Conservation (phyloP, 2,113 vertebrate genomes). For the Solea senegalensis region DNA sequence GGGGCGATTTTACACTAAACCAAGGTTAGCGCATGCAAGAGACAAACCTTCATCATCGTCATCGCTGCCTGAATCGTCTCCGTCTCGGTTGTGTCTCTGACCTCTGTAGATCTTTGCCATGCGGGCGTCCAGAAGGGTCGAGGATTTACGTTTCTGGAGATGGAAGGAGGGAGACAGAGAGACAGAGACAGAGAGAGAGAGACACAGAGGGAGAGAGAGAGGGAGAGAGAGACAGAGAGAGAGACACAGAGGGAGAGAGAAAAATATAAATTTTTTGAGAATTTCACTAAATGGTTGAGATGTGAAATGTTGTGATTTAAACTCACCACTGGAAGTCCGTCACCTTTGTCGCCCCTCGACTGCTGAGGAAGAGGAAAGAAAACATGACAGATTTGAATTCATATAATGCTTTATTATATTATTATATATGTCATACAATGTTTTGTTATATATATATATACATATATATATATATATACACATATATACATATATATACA, state of each 20-base stretch:
- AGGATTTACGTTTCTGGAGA: conserved; percentile 78
- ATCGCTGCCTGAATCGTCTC: conserved; percentile 77
- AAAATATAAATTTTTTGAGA: background rate
- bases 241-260: no score
- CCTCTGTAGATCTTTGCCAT: conserved; percentile 80
- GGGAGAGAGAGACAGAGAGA: background rate
- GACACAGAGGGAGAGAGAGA: background rate
- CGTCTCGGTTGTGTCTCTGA: conserved; percentile 74
- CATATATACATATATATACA: no score
- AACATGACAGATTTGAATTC: background rate
- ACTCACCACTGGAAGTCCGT: conserved; percentile 59
- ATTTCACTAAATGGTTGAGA: background rate
- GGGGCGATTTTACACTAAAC: no score
- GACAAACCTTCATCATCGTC: conserved; percentile 68
- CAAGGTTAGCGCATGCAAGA: no score
- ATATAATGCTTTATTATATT: no score
- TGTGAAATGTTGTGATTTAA: background rate
- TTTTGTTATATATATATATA: no score
- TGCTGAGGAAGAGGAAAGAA: conserved; percentile 20
- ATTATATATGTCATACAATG: no score
- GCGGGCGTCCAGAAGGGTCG: conserved; percentile 75
- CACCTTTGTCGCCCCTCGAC: conserved; percentile 56
- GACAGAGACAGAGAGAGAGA: no score
- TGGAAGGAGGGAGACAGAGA: background rate
- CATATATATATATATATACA: no score